Evolutionary conservation across 2,797 vertebrate species (phyloP).

Genomic region (Enteromius trimaculatus): DNA sequence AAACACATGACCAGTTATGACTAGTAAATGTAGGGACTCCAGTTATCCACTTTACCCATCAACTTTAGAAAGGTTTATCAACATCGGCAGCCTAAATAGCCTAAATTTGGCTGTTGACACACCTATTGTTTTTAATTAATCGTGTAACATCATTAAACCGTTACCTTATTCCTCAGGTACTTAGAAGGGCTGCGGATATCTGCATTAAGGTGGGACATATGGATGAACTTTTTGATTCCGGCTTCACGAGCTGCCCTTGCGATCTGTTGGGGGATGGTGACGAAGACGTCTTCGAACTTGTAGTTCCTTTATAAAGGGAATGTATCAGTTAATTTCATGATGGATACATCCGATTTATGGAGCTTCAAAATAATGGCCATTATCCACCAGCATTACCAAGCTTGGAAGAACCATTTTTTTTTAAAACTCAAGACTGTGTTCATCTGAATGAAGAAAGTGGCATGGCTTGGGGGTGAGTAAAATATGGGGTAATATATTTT

Average conservation of each 20-base stretch:
- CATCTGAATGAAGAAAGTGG: too few species aligned
- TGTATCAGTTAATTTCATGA: too few species aligned
- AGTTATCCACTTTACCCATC: too few species aligned
- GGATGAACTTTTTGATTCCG: slow-evolving; percentile 88
- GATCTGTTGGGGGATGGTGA: slow-evolving; percentile 86
- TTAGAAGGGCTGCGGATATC: slow-evolving; percentile 89
- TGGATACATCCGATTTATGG: too few species aligned
- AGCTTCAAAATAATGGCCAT: too few species aligned
- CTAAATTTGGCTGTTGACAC: neutral
- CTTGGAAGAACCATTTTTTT: too few species aligned
- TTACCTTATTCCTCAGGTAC: slow-evolving; percentile 92
- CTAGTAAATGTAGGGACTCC: too few species aligned
- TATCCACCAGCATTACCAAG: too few species aligned
- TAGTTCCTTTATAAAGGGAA: slow-evolving; percentile 81
- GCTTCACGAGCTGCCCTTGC: slow-evolving; percentile 83
- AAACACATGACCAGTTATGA: neutral
- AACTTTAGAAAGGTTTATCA: too few species aligned
- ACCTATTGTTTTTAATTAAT: neutral
- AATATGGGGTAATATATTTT: neutral
- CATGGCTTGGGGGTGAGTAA: too few species aligned
- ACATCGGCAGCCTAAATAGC: neutral
- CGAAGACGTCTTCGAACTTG: slow-evolving; percentile 86
- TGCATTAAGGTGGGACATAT: slow-evolving; percentile 95
- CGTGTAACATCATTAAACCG: neutral
- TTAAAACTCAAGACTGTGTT: too few species aligned